Base-by-base conservation (phyloP, 2,113 vertebrate species). In the Accipiter cooperii region DNA sequence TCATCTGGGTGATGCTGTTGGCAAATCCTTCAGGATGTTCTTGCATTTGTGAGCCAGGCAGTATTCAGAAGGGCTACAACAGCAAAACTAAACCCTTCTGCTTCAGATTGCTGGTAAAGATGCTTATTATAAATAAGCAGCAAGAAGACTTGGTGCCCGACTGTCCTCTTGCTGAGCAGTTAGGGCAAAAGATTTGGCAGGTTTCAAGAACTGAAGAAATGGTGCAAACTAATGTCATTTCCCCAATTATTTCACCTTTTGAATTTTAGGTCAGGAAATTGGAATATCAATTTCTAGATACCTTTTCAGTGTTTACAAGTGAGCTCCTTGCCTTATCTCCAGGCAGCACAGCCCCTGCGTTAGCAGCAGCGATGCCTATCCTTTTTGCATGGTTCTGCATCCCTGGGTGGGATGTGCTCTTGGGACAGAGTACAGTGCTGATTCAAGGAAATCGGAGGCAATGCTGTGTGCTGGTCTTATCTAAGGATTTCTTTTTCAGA, bases 311-410 rank as follows among this genome's bases (percentile, higher is more conserved):
- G 87, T 58, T 87, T 47, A n/a, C 57, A 5, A 31, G 55, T 0
- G 3, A 60, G 42, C 44, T 71, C 87, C 42, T 69, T 58, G 42
- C 55, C 28, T 76, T 51, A 25, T 52, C 55, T 70, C 44, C 36
- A 40, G 44, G 55, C 36, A 40, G 70, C 76, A 68, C 33, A 38
- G 19, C 58, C 58, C 44, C 18, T 12, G 49, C 0, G 8, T 31
- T 31, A 58, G 58, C 79, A 46, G 51, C 2, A 8, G 36, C 0
- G 13, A 36, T 69, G 57, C 60, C 49, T 26, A 5, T 61, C 51
- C 55, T 52, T 40, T 25, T 75, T 2, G 9, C 44, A 8, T 0
- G 9, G 31, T 36, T 60, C 42, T 1, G 29, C 2, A 3, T n/a
- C 52, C 49, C 75, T 31, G 22, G 13, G 14, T 74, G 61, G n/a